A percentile compares a stretch with the other conserved stretches of the same genome.
phyloP scores from a whole-genome alignment of 2,888 invertebrate genomes.

The Monochamus alternatus region DNA sequence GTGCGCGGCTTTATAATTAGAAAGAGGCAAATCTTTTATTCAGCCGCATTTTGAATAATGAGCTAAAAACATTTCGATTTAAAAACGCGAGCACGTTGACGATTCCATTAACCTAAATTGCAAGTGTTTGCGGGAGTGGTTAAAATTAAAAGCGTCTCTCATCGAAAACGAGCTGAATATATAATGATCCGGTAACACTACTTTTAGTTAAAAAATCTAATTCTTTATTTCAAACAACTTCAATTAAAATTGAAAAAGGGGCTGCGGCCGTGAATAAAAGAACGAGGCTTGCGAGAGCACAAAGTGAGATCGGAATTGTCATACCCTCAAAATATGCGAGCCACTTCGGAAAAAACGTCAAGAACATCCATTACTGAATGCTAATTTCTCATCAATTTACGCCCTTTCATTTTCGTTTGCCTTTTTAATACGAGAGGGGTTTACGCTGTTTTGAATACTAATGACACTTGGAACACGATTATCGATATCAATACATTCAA shows the following conservation, averaged over 20 bases:
- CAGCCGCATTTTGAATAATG: background rate
- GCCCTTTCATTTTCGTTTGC: conserved; percentile 46
- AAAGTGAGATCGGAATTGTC: conserved; percentile 40
- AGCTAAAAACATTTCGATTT: conserved; percentile 22
- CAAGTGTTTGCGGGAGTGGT: conserved; percentile 21
- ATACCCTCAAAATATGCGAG: conserved; percentile 46
- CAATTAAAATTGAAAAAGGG: conserved; percentile 37
- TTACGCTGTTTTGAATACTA: conserved; percentile 40
- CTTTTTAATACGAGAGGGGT: conserved; percentile 47
- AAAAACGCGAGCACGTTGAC: conserved; percentile 36
- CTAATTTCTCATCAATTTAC: conserved; percentile 55
- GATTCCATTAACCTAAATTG: conserved; percentile 40
- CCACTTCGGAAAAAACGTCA: conserved; percentile 53
- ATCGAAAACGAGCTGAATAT: conserved; percentile 53
- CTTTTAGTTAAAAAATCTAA: conserved; percentile 35
- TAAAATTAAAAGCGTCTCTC: conserved; percentile 54
- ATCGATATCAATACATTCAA: conserved; percentile 33
- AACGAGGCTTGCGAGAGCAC: conserved; percentile 20
- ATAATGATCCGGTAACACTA: conserved; percentile 52
- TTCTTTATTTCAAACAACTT: conserved; percentile 35
- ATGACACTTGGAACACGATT: conserved; percentile 30
- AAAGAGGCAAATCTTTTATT: background rate
- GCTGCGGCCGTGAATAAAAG: conserved; percentile 31
- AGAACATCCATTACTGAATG: conserved; percentile 56
- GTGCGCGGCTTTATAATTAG: no score